phyloP scores from a whole-genome alignment of 2,113 vertebrate species.

The Camelus dromedarius region DNA sequence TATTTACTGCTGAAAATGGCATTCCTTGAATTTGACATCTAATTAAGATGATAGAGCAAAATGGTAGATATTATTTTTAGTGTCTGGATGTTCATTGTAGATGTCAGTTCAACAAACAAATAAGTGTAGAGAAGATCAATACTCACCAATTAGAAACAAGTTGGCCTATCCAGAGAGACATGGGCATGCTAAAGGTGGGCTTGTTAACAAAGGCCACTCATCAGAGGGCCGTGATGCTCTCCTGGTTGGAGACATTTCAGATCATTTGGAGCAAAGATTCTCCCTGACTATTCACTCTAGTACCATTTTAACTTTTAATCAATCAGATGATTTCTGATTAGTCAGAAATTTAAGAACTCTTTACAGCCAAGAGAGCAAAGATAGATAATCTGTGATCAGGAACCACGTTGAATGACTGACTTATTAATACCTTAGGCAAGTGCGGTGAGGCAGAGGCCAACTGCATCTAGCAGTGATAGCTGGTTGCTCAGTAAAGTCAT shows the following conservation, averaged over 20 bases:
- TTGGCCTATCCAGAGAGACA: conserved; percentile 56
- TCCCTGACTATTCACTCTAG: conserved; percentile 30
- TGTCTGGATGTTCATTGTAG: conserved; percentile 29
- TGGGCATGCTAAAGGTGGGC: conserved; percentile 16
- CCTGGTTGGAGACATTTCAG: conserved; percentile 59
- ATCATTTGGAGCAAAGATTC: conserved; percentile 54
- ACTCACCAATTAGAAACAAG: conserved; percentile 64
- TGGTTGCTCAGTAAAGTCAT: background rate
- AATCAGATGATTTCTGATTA: conserved; percentile 45
- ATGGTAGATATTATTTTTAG: conserved; percentile 45
- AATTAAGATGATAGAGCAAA: conserved; percentile 52
- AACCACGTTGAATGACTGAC: background rate
- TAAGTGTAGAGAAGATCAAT: conserved; percentile 61
- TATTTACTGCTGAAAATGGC: conserved; percentile 60
- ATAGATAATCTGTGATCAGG: background rate
- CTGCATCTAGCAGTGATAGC: background rate
- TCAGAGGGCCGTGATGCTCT: conserved; percentile 46
- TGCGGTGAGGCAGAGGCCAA: background rate
- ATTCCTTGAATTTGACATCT: conserved; percentile 76
- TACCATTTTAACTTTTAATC: conserved; percentile 48
- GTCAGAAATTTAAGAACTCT: conserved; percentile 33
- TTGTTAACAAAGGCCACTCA: conserved; percentile 68
- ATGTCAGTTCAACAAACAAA: conserved; percentile 67
- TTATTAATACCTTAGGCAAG: background rate
- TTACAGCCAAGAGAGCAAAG: background rate